Percentiles rank a stretch among this genome's conserved stretches.
Conservation (phyloP, 1,140 invertebrate species). For the Dufourea novaeangliae region DNA sequence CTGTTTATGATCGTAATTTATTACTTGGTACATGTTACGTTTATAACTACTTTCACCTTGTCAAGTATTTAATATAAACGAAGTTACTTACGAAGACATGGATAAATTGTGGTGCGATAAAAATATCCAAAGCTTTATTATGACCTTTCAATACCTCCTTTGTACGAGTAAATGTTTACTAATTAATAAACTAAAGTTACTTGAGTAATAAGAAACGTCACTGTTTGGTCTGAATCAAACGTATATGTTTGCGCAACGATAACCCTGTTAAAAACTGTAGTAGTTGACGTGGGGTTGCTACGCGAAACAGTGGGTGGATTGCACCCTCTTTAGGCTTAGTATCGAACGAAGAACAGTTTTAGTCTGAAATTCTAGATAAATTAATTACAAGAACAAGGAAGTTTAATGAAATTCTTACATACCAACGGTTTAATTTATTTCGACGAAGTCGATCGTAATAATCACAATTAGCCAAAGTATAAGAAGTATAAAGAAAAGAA, state of each 20-base stretch:
- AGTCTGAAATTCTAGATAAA: neutral
- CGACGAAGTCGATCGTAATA: no score
- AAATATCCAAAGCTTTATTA: neutral
- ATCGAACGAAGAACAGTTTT: neutral
- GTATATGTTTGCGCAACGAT: neutral
- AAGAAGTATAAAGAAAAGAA: no score
- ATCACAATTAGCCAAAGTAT: no score
- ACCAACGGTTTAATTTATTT: no score
- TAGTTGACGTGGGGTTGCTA: constrained; percentile 11
- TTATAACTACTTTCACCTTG: no score
- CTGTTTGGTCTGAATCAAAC: neutral
- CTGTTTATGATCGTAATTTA: neutral
- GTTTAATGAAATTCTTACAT: neutral
- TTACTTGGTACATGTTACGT: neutral
- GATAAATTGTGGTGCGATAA: neutral
- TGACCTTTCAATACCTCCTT: neutral
- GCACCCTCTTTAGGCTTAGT: neutral
- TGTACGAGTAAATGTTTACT: neutral
- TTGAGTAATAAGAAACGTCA: no score
- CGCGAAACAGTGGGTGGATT: neutral
- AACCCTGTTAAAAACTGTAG: neutral
- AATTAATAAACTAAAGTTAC: no score
- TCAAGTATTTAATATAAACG: neutral
- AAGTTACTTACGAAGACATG: neutral
- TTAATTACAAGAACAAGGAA: neutral